Evolutionary conservation across 2,888 invertebrate species (phyloP), one percentile per base, ranked within the genome.

Genomic region (Itoplectis maculator): DNA sequence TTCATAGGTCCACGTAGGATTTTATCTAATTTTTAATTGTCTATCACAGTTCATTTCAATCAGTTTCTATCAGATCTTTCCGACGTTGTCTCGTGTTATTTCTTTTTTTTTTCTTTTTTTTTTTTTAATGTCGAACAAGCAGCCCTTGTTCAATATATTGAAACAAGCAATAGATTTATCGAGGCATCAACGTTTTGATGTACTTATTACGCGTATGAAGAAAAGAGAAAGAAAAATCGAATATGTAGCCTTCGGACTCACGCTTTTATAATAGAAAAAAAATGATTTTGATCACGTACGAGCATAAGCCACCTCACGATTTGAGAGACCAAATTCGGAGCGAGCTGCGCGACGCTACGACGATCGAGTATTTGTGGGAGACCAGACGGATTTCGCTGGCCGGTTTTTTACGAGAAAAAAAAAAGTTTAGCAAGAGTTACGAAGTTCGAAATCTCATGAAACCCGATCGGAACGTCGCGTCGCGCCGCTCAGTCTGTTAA

Each of bases 251-350:
- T 42, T 54, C 47, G 59, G n/a, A 54, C 45, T 54, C 69, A 74
- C 69, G 80, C 75, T 75, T 75, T 80, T 69, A 42, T 69, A 54
- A 56, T 75, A 69, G 69, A 37, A 68, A 66, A 56, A 37, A 68
- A 66, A 56, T 66, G 59, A 42, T 68, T 59, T 59, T 80, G 20
- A 65, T 76, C 59, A 51, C 72, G 20, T 42, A 54, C 72, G 66
- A 76, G 74, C 59, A 59, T 29, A 59, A 74, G 61, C 66, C 59
- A 59, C 54, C 68, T 76, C 42, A 68, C 63, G 35, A 70, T 82
- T 82, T 49, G 69, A 82, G 73, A 69, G 78, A 82, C 74, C 74
- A 82, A 78, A 78, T 78, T 82, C 47, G 29, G 49, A 74, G 51
- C 29, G 68, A 63, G 65, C 74, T 45, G 40, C 37, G 29, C 69